Evolutionary conservation across 2,888 invertebrate genomes (phyloP).

Genomic region (Malthinus flaveolus): DNA sequence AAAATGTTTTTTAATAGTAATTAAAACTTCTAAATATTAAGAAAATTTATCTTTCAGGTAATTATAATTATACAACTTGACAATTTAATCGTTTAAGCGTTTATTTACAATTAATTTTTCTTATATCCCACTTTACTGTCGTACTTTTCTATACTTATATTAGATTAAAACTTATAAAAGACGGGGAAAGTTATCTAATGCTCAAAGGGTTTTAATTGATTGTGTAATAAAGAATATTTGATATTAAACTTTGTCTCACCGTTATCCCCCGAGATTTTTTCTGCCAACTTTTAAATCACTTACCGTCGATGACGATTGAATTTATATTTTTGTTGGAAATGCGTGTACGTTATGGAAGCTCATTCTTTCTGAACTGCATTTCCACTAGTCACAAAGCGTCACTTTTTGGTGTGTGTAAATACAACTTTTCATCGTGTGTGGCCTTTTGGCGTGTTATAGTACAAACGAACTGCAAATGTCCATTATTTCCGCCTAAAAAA

Average conservation of each 20-base stretch:
- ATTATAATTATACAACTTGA: neutral
- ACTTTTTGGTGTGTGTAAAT: too few species aligned
- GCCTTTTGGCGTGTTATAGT: too few species aligned
- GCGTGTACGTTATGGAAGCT: neutral
- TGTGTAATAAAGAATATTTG: neutral
- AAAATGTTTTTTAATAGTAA: too few species aligned
- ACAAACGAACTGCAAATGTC: too few species aligned
- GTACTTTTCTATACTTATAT: conserved; percentile 3
- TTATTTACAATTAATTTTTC: conserved; percentile 7
- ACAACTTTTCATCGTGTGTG: too few species aligned
- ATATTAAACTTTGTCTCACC: neutral
- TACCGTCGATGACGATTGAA: neutral
- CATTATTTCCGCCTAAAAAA: too few species aligned
- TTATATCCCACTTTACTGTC: neutral
- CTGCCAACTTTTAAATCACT: neutral
- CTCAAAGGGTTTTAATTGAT: conserved; percentile 2
- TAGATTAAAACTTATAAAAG: conserved; percentile 1
- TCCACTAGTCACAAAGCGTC: too few species aligned
- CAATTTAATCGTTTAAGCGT: neutral
- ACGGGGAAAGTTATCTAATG: conserved; percentile 5
- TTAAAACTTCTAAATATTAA: too few species aligned
- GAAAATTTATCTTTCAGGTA: too few species aligned
- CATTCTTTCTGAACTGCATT: too few species aligned
- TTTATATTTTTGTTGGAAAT: neutral
- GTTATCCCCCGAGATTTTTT: neutral